Conservation (phyloP, 2,113 vertebrate genomes). For the Fulica atra region DNA sequence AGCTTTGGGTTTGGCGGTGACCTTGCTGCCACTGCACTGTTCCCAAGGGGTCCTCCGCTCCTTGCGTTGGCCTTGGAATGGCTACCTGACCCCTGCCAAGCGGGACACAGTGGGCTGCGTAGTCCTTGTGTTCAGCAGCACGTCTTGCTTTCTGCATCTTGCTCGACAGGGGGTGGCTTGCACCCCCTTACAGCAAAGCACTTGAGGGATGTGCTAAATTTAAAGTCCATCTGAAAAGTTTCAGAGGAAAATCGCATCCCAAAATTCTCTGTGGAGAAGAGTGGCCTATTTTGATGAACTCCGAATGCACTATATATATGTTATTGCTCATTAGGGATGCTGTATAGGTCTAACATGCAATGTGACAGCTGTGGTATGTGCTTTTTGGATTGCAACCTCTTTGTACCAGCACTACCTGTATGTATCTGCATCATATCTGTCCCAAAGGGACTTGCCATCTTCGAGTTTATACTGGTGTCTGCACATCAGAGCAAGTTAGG, state of each 20-base stretch:
- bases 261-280: neutral
- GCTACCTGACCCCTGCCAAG: neutral
- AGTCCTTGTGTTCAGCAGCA: neutral
- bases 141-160: neutral
- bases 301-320: neutral
- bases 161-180: neutral
- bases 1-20: neutral
- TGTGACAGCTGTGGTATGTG: neutral
- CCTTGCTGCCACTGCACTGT: neutral
- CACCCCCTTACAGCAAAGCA: neutral
- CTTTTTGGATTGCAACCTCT: neutral
- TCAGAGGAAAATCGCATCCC: neutral
- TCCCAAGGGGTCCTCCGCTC: neutral
- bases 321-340: neutral
- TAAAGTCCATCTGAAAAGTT: neutral
- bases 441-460: neutral
- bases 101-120: neutral
- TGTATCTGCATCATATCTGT: neutral
- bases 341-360: neutral
- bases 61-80: neutral
- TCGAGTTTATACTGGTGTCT: neutral
- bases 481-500: constrained; percentile 16
- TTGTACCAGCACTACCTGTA: neutral
- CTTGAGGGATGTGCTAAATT: neutral
- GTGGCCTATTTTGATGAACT: neutral